Percentiles rank a stretch among this genome's conserved stretches.
Conservation (phyloP, 2,797 vertebrate species). For the Microctenopoma stevenorrisi region DNA sequence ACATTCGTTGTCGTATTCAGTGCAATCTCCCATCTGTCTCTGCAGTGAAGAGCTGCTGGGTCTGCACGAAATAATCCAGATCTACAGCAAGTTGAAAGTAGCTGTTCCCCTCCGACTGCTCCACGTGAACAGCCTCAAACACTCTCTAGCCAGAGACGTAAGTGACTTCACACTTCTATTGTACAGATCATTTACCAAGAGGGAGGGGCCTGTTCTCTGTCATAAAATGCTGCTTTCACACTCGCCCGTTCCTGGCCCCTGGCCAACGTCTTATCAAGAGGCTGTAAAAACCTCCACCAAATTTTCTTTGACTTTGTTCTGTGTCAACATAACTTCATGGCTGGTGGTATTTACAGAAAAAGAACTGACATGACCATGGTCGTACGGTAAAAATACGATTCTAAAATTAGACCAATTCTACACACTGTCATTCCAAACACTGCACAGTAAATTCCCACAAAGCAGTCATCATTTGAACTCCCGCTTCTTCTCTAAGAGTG, state of each 20-base stretch:
- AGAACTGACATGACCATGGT: neutral
- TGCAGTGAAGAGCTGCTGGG: slow-evolving; percentile 76
- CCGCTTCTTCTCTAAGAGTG: slow-evolving; percentile 54
- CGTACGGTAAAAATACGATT: neutral
- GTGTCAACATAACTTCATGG: slow-evolving; percentile 55
- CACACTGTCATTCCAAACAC: neutral
- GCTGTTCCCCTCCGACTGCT: slow-evolving; percentile 73
- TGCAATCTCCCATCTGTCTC: neutral
- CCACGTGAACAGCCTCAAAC: slow-evolving; percentile 29
- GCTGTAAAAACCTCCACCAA: slow-evolving; percentile 59
- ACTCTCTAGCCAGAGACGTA: slow-evolving; percentile 69
- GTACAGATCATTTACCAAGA: slow-evolving; percentile 46
- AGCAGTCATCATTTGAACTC: neutral
- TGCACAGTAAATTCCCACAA: neutral
- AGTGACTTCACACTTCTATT: slow-evolving; percentile 56
- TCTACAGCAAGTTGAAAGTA: slow-evolving; percentile 62
- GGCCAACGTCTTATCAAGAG: slow-evolving; percentile 22
- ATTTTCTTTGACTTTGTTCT: slow-evolving; percentile 67
- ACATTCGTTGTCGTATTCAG: neutral
- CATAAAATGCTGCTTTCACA: slow-evolving; percentile 9
- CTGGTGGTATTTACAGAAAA: slow-evolving; percentile 19
- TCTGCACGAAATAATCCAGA: slow-evolving; percentile 70
- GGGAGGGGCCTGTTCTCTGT: slow-evolving; percentile 7
- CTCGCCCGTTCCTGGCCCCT: slow-evolving; percentile 2
- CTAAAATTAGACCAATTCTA: too few relatives aligned